Evolutionary conservation across 2,888 invertebrate genomes (phyloP).

Genomic region (Ommatoiulus sabulosus): DNA sequence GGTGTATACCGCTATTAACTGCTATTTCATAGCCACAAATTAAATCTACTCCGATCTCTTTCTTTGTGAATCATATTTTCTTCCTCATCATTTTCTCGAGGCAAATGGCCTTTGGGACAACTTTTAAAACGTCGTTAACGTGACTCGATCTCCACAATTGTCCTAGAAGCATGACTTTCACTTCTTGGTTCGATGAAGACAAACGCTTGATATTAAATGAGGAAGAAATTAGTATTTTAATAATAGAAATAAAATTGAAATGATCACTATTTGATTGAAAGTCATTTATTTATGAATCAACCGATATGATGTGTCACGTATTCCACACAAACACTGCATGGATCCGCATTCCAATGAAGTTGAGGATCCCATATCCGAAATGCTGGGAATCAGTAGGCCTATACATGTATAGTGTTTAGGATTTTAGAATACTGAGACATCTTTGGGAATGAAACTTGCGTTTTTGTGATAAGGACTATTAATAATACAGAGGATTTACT

Average conservation of each 20-base stretch:
- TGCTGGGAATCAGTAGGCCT: neutral
- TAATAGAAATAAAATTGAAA: neutral
- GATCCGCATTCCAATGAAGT: neutral
- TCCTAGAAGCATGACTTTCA: conserved; percentile 34
- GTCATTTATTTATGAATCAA: conserved; percentile 17
- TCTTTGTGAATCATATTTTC: conserved; percentile 11
- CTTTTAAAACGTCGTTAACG: neutral
- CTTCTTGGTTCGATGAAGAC: neutral
- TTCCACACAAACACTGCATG: neutral
- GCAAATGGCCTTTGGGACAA: conserved; percentile 34
- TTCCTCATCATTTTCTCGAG: neutral
- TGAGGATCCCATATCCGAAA: neutral
- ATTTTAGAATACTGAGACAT: no score
- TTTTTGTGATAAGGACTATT: no score
- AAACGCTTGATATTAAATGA: neutral
- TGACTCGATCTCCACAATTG: neutral
- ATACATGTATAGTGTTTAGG: no score
- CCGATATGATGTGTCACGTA: neutral
- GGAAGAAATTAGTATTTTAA: conserved; percentile 27
- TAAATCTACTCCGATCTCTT: neutral
- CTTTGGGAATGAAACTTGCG: no score
- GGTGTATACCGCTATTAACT: neutral
- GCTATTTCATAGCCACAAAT: neutral
- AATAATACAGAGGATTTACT: no score
- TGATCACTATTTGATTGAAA: neutral